Base-by-base conservation (phyloP, 30 jellyfish, hydroid and myxozoan genomes). In the Aurelia aurita region DNA sequence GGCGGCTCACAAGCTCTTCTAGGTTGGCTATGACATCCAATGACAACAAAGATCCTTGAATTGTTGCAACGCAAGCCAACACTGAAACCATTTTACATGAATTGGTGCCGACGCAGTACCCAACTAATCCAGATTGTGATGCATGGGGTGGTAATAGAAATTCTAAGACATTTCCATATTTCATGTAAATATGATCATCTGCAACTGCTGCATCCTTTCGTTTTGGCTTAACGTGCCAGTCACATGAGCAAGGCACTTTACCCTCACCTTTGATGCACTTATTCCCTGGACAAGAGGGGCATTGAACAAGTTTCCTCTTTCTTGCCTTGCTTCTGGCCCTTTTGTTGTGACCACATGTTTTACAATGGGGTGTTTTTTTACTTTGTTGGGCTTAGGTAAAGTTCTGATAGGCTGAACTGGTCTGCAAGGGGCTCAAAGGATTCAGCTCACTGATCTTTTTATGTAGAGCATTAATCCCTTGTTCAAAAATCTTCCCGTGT, bases 201-300 rank as follows among this genome's bases (percentile, higher is more conserved):
- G 26, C 43, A 34, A 19, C 32, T 20, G 26, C 29, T 34, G 26
- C 16, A 20, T 34, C 72, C 29, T 59, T 59, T 34, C 72, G 43
- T 34, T 59, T 14, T 5, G 72, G 72, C 22, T 59, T 34, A 34
- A 34, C 20, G 28, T 69, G 81, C 62, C 81, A 69, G 9, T 69
- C 81, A 69, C 81, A 69, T n/a, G 21, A 13, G 81, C 81, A 69
- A 46, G 63, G 21, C 43, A 43, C 62, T 10, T 26, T 28, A 18
- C 28, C 29, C 32, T 64, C 81, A 19, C 31, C 81, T 25, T 16
- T 28, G 34, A 32, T 26, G 64, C 81, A 69, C 32, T 3, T 69
- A 5, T 21, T 46, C 28, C 5, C 34, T 46, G 57, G 81, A 34
- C 81, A 69, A 32, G 9, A 34, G 58, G 46, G 81, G 81, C 81